Base-by-base conservation (phyloP, 2,888 invertebrate species). In the Agrotis puta region DNA sequence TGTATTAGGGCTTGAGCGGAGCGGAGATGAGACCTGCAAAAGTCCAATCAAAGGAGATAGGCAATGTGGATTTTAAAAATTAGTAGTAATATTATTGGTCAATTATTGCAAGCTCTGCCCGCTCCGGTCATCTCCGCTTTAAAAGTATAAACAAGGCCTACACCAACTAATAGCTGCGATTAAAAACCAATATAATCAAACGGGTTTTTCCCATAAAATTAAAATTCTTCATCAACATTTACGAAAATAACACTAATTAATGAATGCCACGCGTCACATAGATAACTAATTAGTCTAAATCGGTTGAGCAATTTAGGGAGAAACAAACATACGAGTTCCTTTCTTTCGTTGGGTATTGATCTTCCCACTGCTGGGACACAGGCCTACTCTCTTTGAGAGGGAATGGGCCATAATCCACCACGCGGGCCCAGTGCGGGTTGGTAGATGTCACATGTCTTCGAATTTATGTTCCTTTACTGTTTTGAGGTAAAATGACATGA, bases 201-300 rank as follows among this genome's bases (percentile, higher is more conserved):
- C 20, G 18, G 48, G n/a, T 58, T 47, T 18, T 53, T 61, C 22
- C 47, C 9, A 20, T 11, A 43, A 6, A 67, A 48, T 27, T 50
- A 57, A 50, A 18, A 64, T 47, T 50, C 18, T 57, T 65, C 14
- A 20, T 51, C 13, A 57, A 45, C 24, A 4, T 27, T 64, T 45
- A 54, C 54, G 13, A 50, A 67, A 53, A 54, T 16, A 39, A 53
- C 47, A 53, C 24, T 59, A 75, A 75, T 45, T 48, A 53, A 53
- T 48, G 4, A 54, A 76, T 76, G 33, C 47, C 51, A 58, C 20
- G 58, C 77, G 27, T 33, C 20, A 20, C 16, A 45, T 13, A 20
- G 9, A 66, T 53, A 51, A 51, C 20, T 54, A 27, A 69, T 69
- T 33, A 24, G 14, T 24, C 0, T 61, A 45, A 77, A 74, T 70